A percentile compares a stretch with the other conserved stretches of the same genome.
Evolutionary conservation across 2,888 invertebrate genomes (phyloP).

Genomic region (Lithodes maja): DNA sequence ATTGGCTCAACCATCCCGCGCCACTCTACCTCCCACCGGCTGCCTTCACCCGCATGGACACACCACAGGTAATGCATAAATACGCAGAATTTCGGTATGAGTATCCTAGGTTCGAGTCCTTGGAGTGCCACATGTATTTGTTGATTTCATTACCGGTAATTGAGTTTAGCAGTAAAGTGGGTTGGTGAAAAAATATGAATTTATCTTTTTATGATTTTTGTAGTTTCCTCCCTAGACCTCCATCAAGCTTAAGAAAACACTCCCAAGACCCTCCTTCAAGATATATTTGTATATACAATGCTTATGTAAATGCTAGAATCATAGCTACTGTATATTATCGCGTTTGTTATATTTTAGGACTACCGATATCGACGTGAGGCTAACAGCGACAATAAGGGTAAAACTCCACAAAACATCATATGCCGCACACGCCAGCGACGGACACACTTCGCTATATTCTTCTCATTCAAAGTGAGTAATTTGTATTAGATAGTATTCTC

Average conservation of each 20-base stretch:
- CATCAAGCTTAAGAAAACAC: no score
- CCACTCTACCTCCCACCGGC: constrained; percentile 85
- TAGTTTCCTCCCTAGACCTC: no score
- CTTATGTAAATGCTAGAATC: background rate
- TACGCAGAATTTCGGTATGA: no score
- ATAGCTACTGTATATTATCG: background rate
- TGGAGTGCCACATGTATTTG: no score
- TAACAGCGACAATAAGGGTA: constrained; percentile 70
- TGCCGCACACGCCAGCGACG: constrained; percentile 78
- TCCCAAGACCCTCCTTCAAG: no score
- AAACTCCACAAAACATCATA: constrained; percentile 75
- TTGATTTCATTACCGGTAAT: no score
- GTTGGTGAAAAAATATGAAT: no score
- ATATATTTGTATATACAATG: no score
- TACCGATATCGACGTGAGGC: constrained; percentile 73
- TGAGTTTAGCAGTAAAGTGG: no score
- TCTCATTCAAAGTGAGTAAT: constrained; percentile 75
- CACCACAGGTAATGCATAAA: constrained; percentile 73
- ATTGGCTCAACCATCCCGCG: constrained; percentile 79
- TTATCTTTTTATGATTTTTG: no score
- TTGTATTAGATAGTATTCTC: no score
- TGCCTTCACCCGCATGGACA: constrained; percentile 86
- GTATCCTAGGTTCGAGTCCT: no score
- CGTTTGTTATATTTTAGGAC: constrained; percentile 70
- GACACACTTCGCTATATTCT: constrained; percentile 80